Percentiles rank a stretch among this genome's conserved stretches.
phyloP scores from a whole-genome alignment of 2,797 vertebrate species.

The Rhabdophis nuchalis region DNA sequence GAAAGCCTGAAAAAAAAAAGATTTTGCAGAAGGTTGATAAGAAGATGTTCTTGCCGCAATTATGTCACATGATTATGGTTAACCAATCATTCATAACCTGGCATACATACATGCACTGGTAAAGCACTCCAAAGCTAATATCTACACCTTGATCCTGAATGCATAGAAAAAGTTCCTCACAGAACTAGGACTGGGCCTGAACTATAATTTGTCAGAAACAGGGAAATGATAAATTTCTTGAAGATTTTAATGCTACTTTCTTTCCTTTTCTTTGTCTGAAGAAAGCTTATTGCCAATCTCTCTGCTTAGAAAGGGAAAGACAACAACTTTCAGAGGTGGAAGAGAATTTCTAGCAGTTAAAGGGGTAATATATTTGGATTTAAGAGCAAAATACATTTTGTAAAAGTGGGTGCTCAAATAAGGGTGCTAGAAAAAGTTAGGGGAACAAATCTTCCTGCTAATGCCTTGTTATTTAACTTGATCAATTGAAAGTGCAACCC shows the following conservation, averaged over 20 bases:
- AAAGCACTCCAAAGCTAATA: not conserved
- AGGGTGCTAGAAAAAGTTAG: not conserved
- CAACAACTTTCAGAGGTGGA: not conserved
- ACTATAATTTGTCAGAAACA: not conserved
- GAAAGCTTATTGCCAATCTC: not conserved
- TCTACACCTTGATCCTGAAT: not conserved
- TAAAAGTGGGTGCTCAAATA: not conserved
- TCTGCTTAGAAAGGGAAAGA: not conserved
- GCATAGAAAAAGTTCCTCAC: not conserved
- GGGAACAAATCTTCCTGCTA: not conserved
- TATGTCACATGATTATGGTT: not conserved
- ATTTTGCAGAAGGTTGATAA: not conserved
- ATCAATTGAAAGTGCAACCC: not conserved
- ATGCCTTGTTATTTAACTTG: not conserved
- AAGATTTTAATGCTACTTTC: not conserved
- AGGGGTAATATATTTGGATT: not conserved
- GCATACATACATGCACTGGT: not conserved
- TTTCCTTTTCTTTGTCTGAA: not conserved
- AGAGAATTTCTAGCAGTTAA: not conserved
- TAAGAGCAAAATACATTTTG: not conserved
- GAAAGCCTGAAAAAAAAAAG: constrained; percentile 79
- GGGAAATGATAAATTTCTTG: not conserved
- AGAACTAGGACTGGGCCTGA: not conserved
- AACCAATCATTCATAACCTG: not conserved
- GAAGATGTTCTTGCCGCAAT: not conserved